Percentiles rank a stretch among this genome's conserved stretches.
Evolutionary conservation across 2,113 vertebrate species (phyloP).

Genomic region (Sigmodon hispidus): DNA sequence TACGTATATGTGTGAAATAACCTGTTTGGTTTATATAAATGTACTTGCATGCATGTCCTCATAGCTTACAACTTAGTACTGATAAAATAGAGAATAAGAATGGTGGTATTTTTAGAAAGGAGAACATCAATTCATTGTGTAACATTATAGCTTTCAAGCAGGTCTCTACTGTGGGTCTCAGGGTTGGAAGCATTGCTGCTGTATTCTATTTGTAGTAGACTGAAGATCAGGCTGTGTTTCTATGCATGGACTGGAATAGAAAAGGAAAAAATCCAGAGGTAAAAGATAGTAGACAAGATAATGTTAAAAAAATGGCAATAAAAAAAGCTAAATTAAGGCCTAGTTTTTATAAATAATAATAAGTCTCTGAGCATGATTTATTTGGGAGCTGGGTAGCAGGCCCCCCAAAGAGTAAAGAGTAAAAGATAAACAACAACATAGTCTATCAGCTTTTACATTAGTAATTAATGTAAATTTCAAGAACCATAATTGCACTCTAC

Average conservation of each 20-base stretch:
- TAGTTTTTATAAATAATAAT: too few relatives aligned
- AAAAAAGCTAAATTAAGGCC: too few relatives aligned
- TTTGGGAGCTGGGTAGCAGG: too few relatives aligned
- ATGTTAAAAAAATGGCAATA: too few relatives aligned
- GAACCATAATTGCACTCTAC: neutral
- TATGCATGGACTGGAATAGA: too few relatives aligned
- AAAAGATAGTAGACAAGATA: too few relatives aligned
- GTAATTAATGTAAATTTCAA: constrained; percentile 38
- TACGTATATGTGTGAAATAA: neutral
- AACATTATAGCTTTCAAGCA: neutral
- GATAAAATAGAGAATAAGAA: neutral
- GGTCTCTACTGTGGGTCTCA: neutral
- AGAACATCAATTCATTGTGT: neutral
- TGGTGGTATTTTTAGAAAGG: neutral
- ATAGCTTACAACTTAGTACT: neutral
- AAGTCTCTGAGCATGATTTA: too few relatives aligned
- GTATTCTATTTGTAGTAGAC: neutral
- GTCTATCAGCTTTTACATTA: neutral
- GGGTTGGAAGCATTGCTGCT: neutral
- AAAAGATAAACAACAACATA: too few relatives aligned
- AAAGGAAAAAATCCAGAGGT: too few relatives aligned
- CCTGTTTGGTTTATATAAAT: neutral
- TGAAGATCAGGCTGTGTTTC: too few relatives aligned
- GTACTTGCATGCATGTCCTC: neutral
- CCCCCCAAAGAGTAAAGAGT: too few relatives aligned